These are phyloP conservation scores for Eledone cirrhosa DNA, from an alignment of 2,888 invertebrate genomes.

Conservation along the genomic window DNA sequence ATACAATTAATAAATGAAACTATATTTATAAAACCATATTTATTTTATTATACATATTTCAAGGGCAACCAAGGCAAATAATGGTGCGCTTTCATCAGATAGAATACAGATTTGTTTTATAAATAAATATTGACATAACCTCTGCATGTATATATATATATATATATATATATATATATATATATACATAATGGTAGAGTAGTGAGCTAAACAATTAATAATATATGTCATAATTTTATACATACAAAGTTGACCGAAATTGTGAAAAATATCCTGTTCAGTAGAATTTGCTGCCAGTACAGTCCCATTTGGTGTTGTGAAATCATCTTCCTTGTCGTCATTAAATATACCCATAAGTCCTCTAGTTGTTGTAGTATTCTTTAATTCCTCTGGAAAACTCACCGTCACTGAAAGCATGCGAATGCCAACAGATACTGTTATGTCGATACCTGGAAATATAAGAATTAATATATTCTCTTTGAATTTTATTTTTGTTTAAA, in stretches of 20 bases:
- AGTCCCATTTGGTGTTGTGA: neutral
- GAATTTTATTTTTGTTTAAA: too few relatives aligned
- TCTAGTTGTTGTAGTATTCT: neutral
- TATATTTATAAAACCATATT: too few relatives aligned
- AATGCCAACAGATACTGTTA: neutral
- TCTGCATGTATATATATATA: too few relatives aligned
- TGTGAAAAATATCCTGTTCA: slow-evolving; percentile 18
- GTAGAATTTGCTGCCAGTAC: neutral
- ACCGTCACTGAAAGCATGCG: neutral
- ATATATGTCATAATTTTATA: neutral
- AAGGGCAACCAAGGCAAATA: too few relatives aligned
- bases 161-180: too few relatives aligned
- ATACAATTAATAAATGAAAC: too few relatives aligned
- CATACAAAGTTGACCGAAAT: slow-evolving; percentile 15
- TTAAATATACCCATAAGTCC: neutral
- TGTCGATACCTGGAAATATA: slow-evolving; percentile 10
- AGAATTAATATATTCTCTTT: neutral
- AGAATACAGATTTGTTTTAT: too few relatives aligned
- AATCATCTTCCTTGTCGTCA: neutral
- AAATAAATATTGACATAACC: too few relatives aligned
- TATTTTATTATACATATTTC: too few relatives aligned
- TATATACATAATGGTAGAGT: too few relatives aligned
- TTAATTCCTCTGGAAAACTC: neutral
- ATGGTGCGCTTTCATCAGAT: too few relatives aligned
- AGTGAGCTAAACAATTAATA: too few relatives aligned